phyloP scores from a whole-genome alignment of 2,113 vertebrate genomes.

The Sclerurus mexicanus region DNA sequence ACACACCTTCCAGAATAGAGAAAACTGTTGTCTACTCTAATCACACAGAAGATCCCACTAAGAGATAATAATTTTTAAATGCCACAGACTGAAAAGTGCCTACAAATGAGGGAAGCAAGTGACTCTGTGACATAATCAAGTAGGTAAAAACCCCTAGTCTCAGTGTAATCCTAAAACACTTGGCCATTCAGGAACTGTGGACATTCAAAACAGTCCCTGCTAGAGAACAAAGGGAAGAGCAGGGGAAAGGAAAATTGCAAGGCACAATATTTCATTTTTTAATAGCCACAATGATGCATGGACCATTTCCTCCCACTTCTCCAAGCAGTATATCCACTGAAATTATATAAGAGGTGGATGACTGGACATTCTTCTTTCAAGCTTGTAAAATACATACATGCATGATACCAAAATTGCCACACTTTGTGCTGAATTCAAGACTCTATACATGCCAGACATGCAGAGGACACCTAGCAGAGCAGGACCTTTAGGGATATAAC shows the following conservation, averaged over 20 bases:
- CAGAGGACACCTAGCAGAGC: neutral
- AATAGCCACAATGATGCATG: neutral
- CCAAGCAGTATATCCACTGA: neutral
- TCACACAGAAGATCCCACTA: neutral
- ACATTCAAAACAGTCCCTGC: neutral
- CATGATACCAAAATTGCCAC: neutral
- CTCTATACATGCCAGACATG: neutral
- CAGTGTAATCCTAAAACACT: slow-evolving; percentile 14
- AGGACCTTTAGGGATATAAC: neutral
- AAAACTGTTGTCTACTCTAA: neutral
- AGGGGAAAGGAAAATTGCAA: neutral
- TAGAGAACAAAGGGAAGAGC: neutral
- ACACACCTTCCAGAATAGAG: neutral
- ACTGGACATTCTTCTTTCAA: neutral
- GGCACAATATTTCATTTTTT: neutral
- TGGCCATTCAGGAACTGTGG: slow-evolving; percentile 25
- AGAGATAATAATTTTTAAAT: neutral
- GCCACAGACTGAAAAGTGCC: neutral
- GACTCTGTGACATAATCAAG: neutral
- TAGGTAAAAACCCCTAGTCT: neutral
- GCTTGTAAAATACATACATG: neutral
- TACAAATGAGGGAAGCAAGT: neutral
- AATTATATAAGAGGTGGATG: neutral
- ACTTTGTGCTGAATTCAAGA: neutral
- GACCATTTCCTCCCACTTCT: neutral